A percentile compares a stretch with the other conserved stretches of the same genome.
Conservation (phyloP, 2,888 invertebrate species). For the Pristionchus japonicus region DNA sequence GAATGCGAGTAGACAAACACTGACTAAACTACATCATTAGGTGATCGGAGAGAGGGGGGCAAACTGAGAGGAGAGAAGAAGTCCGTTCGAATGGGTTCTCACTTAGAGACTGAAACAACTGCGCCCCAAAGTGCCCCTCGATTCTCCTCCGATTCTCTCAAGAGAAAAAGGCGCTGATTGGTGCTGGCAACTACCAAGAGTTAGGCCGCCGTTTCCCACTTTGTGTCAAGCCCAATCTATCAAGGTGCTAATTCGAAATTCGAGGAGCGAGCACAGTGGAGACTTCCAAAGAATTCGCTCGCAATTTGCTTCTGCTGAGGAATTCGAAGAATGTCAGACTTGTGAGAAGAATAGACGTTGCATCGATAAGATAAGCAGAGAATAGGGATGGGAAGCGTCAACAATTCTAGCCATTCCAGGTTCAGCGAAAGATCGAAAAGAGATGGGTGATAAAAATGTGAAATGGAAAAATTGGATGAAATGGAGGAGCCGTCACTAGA, state of each 20-base stretch:
- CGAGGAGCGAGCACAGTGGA: background rate
- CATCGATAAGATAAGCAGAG: background rate
- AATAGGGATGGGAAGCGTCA: background rate
- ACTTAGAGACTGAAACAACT: background rate
- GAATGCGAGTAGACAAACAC: background rate
- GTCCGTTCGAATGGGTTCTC: background rate
- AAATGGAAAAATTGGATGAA: background rate
- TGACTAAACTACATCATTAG: slow-evolving; percentile 32
- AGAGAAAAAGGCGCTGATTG: background rate
- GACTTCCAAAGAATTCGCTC: background rate
- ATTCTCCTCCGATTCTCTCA: too few species aligned
- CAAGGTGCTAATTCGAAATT: background rate
- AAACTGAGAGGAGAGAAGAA: background rate
- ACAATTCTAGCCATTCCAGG: background rate
- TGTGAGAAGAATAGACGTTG: background rate
- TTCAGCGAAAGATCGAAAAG: background rate
- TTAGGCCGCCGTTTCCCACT: background rate
- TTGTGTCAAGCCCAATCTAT: background rate
- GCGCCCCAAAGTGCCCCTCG: slow-evolving; percentile 13
- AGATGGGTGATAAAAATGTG: background rate
- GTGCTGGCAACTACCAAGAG: background rate
- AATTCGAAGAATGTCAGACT: background rate
- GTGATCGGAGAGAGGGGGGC: too few species aligned
- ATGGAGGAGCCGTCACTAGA: background rate
- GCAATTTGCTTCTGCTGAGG: background rate